A percentile compares a stretch with the other conserved stretches of the same genome.
Conservation (phyloP, 2,113 vertebrate genomes). For the Pelecanus crispus region DNA sequence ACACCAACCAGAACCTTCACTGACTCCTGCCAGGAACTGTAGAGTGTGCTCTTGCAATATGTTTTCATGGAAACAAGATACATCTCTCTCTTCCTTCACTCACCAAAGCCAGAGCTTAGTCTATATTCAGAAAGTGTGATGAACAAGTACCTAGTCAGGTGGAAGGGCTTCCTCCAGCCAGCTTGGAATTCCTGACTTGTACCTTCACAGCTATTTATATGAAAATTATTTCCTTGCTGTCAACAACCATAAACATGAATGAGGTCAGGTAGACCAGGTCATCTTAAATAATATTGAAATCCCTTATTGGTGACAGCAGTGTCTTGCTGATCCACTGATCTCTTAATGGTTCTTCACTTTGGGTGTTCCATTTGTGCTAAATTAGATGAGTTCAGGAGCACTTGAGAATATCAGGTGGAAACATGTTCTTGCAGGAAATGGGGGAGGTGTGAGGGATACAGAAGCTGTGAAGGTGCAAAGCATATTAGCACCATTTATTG, state of each 20-base stretch:
- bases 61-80: neutral
- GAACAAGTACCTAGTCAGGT: neutral
- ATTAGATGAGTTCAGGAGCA: too few species aligned
- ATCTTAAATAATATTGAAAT: neutral
- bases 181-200: neutral
- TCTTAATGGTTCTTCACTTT: neutral
- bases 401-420: neutral
- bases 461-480: neutral
- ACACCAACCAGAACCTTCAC: neutral
- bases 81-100: neutral
- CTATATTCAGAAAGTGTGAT: neutral
- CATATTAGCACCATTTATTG: accelerated
- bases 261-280: neutral
- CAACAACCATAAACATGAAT: neutral
- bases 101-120: neutral
- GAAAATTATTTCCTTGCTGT: neutral
- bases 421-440: neutral
- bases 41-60: too few species aligned
- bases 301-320: neutral
- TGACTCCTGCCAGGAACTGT: neutral
- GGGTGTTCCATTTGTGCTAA: neutral
- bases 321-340: neutral
- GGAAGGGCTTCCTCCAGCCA: neutral
- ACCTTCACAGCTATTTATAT: neutral
- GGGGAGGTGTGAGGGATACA: neutral